A percentile compares a stretch with the other conserved stretches of the same genome.
These are phyloP conservation scores for Cryptocephalus moraei DNA, from an alignment of 2,888 invertebrate species.

Conservation along the genomic window DNA sequence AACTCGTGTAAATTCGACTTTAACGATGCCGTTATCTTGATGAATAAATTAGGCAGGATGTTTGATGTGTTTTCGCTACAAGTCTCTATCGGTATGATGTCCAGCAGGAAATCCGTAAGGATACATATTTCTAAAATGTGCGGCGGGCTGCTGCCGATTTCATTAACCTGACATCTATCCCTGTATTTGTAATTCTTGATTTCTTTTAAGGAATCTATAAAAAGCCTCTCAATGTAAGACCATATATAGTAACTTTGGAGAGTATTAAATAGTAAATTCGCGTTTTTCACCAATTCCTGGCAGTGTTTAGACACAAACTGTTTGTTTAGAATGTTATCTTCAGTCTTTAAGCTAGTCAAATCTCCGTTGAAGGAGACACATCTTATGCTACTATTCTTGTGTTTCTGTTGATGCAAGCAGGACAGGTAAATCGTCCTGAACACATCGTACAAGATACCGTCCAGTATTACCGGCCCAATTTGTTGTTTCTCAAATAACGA, in stretches of 20 bases:
- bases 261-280: slow-evolving; percentile 73
- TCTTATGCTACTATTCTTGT: slow-evolving; percentile 27
- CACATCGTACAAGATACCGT: slow-evolving; percentile 67
- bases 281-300: slow-evolving; percentile 69
- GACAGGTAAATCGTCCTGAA: slow-evolving; percentile 53
- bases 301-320: slow-evolving; percentile 38
- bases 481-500: slow-evolving; percentile 80
- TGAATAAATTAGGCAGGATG: slow-evolving; percentile 66
- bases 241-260: slow-evolving; percentile 80
- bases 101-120: slow-evolving; percentile 63
- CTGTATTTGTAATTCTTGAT: slow-evolving; percentile 27
- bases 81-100: slow-evolving; percentile 64
- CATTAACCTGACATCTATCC: slow-evolving; percentile 30
- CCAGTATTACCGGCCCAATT: slow-evolving; percentile 68
- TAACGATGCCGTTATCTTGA: slow-evolving; percentile 52
- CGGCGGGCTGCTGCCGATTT: slow-evolving; percentile 55
- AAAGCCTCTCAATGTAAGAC: slow-evolving; percentile 63
- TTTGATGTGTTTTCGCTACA: slow-evolving; percentile 68
- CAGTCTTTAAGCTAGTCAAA: slow-evolving; percentile 31
- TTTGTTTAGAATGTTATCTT: slow-evolving; percentile 27
- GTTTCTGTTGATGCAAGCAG: slow-evolving; percentile 39
- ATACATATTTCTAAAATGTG: slow-evolving; percentile 59
- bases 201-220: slow-evolving; percentile 39
- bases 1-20: slow-evolving; percentile 46
- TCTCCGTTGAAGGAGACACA: slow-evolving; percentile 37